Evolutionary conservation across 2,113 vertebrate species (phyloP).

Genomic region (Hirundichthys speculiger): DNA sequence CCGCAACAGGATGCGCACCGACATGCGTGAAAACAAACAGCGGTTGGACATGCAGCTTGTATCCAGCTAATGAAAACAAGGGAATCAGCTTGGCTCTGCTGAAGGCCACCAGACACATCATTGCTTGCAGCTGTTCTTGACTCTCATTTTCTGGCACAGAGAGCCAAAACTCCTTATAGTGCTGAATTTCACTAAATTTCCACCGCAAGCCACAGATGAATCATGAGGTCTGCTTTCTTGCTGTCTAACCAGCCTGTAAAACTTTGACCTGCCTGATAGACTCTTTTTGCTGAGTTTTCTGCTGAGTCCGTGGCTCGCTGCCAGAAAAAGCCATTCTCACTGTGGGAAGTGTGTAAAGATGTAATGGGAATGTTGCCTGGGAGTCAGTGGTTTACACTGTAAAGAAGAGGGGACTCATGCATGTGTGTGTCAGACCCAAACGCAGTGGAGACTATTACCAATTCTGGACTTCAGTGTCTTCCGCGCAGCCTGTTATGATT

Average conservation of each 20-base stretch:
- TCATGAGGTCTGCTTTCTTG: constrained; percentile 3
- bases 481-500: constrained; percentile 32
- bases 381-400: constrained; percentile 41
- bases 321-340: constrained; percentile 56
- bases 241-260: constrained; percentile 27
- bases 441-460: constrained; percentile 33
- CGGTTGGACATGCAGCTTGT: constrained; percentile 31
- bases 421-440: constrained; percentile 36
- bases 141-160: constrained; percentile 12
- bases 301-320: constrained; percentile 29
- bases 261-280: constrained; percentile 40
- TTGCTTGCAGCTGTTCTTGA: constrained; percentile 62
- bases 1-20: no score
- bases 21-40: no score
- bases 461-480: constrained; percentile 23
- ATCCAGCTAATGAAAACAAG: constrained; percentile 46
- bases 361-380: constrained; percentile 51
- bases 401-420: constrained; percentile 23
- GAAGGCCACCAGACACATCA: constrained; percentile 54
- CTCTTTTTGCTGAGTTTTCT: constrained; percentile 33
- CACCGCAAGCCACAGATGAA: constrained; percentile 29
- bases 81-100: constrained; percentile 41
- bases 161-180: constrained; percentile 42
- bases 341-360: constrained; percentile 62
- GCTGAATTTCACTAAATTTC: constrained; percentile 46